A percentile compares a stretch with the other conserved stretches of the same genome.
Evolutionary conservation across 1,140 invertebrate species (phyloP).

Genomic region (Drosophila truncata): DNA sequence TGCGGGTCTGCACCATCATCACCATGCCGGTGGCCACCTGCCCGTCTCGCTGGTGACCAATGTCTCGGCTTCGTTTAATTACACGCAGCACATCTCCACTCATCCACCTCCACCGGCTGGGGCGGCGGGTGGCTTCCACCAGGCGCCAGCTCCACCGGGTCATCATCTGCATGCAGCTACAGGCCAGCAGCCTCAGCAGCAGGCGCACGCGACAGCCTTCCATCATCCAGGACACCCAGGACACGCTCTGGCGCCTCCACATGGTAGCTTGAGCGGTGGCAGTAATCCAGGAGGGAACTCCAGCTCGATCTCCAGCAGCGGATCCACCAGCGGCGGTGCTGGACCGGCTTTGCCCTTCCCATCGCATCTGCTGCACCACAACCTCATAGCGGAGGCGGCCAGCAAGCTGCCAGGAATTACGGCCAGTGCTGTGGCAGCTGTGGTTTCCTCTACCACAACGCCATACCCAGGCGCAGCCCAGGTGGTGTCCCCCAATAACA

Average conservation of each 20-base stretch:
- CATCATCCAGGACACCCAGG: constrained; percentile 61
- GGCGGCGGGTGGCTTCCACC: constrained; percentile 57
- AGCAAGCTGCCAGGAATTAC: constrained; percentile 78
- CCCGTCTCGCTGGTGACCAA: constrained; percentile 82
- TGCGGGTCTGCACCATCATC: constrained; percentile 71
- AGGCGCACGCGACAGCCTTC: constrained; percentile 57
- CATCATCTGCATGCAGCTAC: constrained; percentile 18
- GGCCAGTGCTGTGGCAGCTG: constrained; percentile 68
- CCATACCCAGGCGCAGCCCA: constrained; percentile 41
- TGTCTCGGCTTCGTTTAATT: constrained; percentile 83
- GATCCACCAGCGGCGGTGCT: background rate
- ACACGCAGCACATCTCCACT: constrained; percentile 84
- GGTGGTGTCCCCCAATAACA: constrained; percentile 18
- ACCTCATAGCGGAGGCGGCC: constrained; percentile 80
- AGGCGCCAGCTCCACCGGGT: constrained; percentile 10
- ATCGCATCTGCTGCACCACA: constrained; percentile 87
- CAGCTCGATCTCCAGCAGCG: constrained; percentile 37
- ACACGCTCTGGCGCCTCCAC: constrained; percentile 52
- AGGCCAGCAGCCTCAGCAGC: constrained; percentile 34
- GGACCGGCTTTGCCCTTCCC: constrained; percentile 86
- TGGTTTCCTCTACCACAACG: constrained; percentile 59
- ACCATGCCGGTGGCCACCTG: constrained; percentile 63
- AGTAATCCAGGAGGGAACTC: constrained; percentile 54
- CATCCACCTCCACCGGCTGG: constrained; percentile 55
- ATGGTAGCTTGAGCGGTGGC: constrained; percentile 45